These are phyloP conservation scores for Agonopterix heracliana DNA, from an alignment of 2,888 invertebrate genomes.

Conservation along the genomic window DNA sequence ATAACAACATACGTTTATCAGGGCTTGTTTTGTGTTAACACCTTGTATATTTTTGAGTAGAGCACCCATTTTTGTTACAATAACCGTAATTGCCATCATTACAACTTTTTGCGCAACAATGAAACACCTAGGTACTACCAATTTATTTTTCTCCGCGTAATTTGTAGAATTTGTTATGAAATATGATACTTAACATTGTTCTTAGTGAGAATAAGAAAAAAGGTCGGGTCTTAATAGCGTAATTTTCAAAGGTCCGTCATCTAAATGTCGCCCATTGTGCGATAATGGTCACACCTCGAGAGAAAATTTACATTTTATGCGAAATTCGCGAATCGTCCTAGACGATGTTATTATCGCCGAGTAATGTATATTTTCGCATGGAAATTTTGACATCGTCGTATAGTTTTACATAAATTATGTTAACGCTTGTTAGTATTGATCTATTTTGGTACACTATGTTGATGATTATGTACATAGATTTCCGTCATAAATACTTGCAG, in stretches of 20 bases:
- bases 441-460: background rate
- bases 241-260: slow-evolving; percentile 32
- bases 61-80: too few species aligned
- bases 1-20: too few species aligned
- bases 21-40: too few species aligned
- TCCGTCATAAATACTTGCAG: too few species aligned
- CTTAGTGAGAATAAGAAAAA: slow-evolving; percentile 18
- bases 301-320: slow-evolving; percentile 33
- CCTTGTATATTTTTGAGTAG: too few species aligned
- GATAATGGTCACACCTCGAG: slow-evolving; percentile 33
- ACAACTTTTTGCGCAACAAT: too few species aligned
- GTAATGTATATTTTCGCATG: slow-evolving; percentile 4
- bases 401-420: slow-evolving; percentile 5
- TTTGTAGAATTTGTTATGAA: background rate
- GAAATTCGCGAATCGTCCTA: slow-evolving; percentile 1
- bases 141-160: background rate
- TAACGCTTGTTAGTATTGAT: background rate
- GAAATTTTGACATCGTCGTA: background rate
- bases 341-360: background rate
- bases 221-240: slow-evolving; percentile 19
- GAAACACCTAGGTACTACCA: background rate
- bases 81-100: too few species aligned
- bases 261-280: slow-evolving; percentile 32
- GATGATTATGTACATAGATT: too few species aligned
- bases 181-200: background rate